Evolutionary conservation across 2,797 vertebrate species (phyloP).

Genomic region (Lophotriccus pileatus): DNA sequence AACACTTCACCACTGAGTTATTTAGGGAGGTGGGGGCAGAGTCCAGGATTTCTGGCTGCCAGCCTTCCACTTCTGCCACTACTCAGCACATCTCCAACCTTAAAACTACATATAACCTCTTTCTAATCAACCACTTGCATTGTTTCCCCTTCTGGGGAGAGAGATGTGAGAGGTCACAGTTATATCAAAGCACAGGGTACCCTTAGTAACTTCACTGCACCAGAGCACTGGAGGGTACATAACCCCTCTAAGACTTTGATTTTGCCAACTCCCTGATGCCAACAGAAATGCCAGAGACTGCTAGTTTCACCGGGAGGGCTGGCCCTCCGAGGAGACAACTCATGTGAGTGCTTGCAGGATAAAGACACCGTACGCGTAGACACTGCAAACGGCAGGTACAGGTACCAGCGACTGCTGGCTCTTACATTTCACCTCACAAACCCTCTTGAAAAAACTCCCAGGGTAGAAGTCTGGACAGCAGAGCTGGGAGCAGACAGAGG

Average conservation of each 20-base stretch:
- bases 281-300: background rate
- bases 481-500: background rate
- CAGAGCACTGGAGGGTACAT: background rate
- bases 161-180: rapidly evolving
- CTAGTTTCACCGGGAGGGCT: background rate
- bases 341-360: background rate
- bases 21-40: background rate
- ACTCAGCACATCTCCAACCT: background rate
- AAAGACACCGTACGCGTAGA: background rate
- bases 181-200: background rate
- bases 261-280: background rate
- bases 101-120: background rate
- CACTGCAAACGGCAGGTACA: background rate
- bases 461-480: background rate
- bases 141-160: background rate
- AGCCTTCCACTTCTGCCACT: background rate
- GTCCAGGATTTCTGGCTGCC: background rate
- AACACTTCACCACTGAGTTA: background rate
- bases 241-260: background rate
- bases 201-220: background rate
- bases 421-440: background rate
- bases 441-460: background rate
- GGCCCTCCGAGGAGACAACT: background rate
- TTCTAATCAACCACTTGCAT: background rate
- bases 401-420: background rate